These are phyloP conservation scores for Cephus pygmeus DNA, from an alignment of 2,888 invertebrate genomes.

Conservation along the genomic window DNA sequence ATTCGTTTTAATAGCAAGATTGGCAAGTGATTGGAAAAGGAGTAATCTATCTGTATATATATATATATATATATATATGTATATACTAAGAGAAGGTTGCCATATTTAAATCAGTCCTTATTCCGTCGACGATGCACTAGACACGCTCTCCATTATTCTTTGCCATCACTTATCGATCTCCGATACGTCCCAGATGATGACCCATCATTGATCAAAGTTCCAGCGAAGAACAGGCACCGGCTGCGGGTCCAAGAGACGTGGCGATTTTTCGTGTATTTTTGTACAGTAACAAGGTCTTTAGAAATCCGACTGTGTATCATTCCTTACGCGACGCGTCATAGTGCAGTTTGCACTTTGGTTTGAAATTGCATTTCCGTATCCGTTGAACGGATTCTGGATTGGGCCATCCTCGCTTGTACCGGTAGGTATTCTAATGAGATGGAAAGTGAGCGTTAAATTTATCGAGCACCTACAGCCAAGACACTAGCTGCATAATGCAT, in stretches of 20 bases:
- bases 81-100: neutral
- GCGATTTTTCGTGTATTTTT: neutral
- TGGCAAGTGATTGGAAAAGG: neutral
- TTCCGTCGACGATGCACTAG: neutral
- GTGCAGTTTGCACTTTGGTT: neutral
- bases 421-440: slow-evolving; percentile 36
- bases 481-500: slow-evolving; percentile 22
- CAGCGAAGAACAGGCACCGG: neutral
- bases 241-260: neutral
- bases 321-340: neutral
- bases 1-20: neutral
- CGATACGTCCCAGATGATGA: neutral
- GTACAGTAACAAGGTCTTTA: neutral
- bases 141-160: neutral
- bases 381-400: slow-evolving; percentile 20
- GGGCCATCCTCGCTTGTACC: slow-evolving; percentile 23
- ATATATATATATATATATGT: neutral
- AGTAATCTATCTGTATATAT: neutral
- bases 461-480: slow-evolving; percentile 17
- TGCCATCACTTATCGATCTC: neutral
- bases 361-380: neutral
- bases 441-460: slow-evolving; percentile 39
- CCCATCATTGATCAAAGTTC: neutral
- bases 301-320: neutral
- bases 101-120: neutral